A percentile compares a stretch with the other conserved stretches of the same genome.
These are phyloP conservation scores for Aphis craccivora DNA, from an alignment of 1,140 invertebrate genomes.

Conservation along the genomic window DNA sequence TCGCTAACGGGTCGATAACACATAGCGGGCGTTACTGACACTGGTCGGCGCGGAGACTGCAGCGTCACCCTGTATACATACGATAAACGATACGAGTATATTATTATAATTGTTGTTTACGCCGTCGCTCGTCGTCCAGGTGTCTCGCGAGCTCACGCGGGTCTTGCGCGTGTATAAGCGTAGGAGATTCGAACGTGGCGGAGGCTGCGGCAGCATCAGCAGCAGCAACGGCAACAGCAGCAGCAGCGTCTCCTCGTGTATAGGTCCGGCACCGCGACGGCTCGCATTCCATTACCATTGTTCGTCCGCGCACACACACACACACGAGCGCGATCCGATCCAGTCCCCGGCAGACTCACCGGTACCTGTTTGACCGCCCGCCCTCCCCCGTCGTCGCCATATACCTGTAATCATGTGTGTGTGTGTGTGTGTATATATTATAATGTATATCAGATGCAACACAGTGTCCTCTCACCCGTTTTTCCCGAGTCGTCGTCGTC, in stretches of 20 bases:
- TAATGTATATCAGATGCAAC: not conserved
- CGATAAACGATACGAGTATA: not conserved
- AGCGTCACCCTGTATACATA: no score
- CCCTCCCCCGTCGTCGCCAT: not conserved
- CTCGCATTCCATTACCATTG: constrained; percentile 57
- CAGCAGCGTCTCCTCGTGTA: not conserved
- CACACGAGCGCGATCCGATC: not conserved
- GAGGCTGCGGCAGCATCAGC: not conserved
- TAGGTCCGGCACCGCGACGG: not conserved
- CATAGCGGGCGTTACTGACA: no score
- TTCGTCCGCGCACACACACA: not conserved
- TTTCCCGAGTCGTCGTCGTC: not conserved
- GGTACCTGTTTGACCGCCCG: constrained; percentile 55
- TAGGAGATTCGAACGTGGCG: not conserved
- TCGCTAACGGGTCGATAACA: no score
- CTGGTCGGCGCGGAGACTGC: no score
- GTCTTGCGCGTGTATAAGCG: not conserved
- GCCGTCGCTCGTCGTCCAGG: constrained; percentile 47
- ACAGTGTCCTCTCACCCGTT: not conserved
- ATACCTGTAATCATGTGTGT: not conserved
- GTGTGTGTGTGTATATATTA: not conserved
- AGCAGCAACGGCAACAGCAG: not conserved
- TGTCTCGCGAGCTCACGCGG: constrained; percentile 19
- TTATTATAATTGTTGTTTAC: constrained; percentile 34
- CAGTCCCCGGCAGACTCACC: constrained; percentile 56